Percentiles rank a stretch among this genome's conserved stretches.
These are phyloP conservation scores for Bos indicus DNA, from an alignment of 2,113 vertebrate genomes.

Conservation along the genomic window DNA sequence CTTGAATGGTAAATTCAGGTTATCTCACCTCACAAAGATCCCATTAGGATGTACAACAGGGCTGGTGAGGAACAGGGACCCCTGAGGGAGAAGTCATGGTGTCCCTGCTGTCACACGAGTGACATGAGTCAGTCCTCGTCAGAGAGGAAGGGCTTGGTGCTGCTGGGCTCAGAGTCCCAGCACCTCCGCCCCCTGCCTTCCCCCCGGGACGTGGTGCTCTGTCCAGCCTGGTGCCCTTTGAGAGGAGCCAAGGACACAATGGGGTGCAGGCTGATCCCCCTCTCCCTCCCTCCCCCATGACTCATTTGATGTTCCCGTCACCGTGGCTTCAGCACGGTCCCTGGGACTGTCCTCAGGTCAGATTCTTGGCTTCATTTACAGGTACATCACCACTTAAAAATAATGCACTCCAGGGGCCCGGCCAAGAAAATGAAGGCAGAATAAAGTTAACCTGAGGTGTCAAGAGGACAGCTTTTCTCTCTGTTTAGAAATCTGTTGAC, in stretches of 20 bases:
- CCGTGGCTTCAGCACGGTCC: background rate
- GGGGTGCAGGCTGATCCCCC: slow-evolving; percentile 24
- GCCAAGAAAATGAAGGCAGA: background rate
- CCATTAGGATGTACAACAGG: background rate
- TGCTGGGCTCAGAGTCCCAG: background rate
- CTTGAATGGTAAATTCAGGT: background rate
- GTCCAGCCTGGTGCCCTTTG: slow-evolving; percentile 24
- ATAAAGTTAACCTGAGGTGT: background rate
- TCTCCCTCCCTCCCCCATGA: background rate
- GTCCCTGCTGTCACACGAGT: background rate
- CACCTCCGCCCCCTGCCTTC: background rate
- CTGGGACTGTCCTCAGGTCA: background rate
- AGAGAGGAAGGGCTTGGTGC: background rate
- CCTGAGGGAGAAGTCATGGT: background rate
- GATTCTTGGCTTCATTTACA: slow-evolving; percentile 3
- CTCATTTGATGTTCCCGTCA: background rate
- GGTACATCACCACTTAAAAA: slow-evolving; percentile 13
- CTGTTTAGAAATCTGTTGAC: background rate
- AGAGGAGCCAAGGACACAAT: slow-evolving; percentile 61
- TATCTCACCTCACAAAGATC: background rate
- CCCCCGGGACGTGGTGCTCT: fast-evolving
- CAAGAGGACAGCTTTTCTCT: background rate
- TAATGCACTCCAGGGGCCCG: background rate
- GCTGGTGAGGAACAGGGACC: background rate
- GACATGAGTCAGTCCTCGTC: background rate